These are phyloP conservation scores for Apamea monoglypha DNA, from an alignment of 2,888 invertebrate genomes.

Conservation along the genomic window DNA sequence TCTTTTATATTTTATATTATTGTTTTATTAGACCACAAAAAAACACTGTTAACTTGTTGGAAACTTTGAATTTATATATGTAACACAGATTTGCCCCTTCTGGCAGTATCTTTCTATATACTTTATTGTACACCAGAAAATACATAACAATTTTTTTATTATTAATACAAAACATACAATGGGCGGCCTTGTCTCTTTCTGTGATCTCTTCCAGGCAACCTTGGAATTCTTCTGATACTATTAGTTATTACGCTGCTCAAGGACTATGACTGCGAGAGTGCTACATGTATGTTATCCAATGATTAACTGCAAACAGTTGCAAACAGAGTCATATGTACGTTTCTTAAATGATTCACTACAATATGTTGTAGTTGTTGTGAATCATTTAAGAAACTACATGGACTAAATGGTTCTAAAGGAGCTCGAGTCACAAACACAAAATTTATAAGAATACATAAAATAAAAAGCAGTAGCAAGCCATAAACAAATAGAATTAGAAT, in stretches of 20 bases:
- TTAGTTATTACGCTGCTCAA: background rate
- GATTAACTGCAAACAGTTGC: background rate
- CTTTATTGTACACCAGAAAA: too few relatives aligned
- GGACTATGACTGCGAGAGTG: background rate
- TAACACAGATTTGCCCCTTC: background rate
- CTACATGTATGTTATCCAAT: background rate
- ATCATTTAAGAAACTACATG: background rate
- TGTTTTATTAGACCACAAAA: background rate
- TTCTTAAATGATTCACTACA: constrained; percentile 1
- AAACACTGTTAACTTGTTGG: too few relatives aligned
- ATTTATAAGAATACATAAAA: background rate
- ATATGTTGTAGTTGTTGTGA: background rate
- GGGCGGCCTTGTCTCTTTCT: too few relatives aligned
- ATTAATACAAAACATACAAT: too few relatives aligned
- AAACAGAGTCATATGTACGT: too few relatives aligned
- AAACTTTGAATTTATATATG: too few relatives aligned
- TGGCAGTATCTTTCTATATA: too few relatives aligned
- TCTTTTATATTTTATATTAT: background rate
- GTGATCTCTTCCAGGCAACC: too few relatives aligned
- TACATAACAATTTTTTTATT: too few relatives aligned
- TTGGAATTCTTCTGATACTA: background rate
- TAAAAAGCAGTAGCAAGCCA: constrained; percentile 5
- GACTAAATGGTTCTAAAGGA: background rate
- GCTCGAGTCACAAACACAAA: background rate
- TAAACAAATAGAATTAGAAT: background rate